A percentile compares a stretch with the other conserved stretches of the same genome.
phyloP scores from a whole-genome alignment of 2,888 invertebrate species.

The Trachelus troglodyta region DNA sequence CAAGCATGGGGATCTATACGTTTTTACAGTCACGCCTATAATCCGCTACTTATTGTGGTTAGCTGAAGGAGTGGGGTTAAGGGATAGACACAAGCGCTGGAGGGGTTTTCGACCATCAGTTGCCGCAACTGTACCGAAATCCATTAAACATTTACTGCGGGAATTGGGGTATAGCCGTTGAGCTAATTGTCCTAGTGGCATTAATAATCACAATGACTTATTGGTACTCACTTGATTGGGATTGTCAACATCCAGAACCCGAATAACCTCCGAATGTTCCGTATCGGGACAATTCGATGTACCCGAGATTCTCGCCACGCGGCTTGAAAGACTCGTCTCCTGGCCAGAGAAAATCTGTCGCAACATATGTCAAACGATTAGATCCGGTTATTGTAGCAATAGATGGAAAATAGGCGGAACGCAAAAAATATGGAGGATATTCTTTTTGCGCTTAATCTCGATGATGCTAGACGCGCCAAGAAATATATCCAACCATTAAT shows the following conservation, averaged over 20 bases:
- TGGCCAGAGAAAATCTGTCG: neutral
- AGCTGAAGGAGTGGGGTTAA: too few relatives aligned
- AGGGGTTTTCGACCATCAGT: too few relatives aligned
- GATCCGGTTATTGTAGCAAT: neutral
- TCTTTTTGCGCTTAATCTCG: neutral
- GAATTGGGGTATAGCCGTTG: neutral
- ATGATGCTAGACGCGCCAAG: neutral
- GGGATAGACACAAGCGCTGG: too few relatives aligned
- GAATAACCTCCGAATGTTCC: constrained; percentile 17
- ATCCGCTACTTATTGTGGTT: too few relatives aligned
- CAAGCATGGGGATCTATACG: too few relatives aligned
- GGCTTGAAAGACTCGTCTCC: constrained; percentile 1
- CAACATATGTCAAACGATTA: neutral
- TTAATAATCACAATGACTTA: neutral
- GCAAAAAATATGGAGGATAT: neutral
- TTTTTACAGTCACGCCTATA: too few relatives aligned
- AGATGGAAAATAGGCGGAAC: neutral
- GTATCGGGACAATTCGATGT: constrained; percentile 19
- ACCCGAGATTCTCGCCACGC: constrained; percentile 17
- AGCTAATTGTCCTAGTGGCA: neutral
- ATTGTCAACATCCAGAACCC: constrained; percentile 13
- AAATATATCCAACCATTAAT: neutral
- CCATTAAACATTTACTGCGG: too few relatives aligned
- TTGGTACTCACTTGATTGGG: constrained; percentile 13
- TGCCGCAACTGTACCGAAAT: too few relatives aligned